These are phyloP conservation scores for Trissolcus basalis DNA, from an alignment of 1,140 invertebrate genomes.

Conservation along the genomic window DNA sequence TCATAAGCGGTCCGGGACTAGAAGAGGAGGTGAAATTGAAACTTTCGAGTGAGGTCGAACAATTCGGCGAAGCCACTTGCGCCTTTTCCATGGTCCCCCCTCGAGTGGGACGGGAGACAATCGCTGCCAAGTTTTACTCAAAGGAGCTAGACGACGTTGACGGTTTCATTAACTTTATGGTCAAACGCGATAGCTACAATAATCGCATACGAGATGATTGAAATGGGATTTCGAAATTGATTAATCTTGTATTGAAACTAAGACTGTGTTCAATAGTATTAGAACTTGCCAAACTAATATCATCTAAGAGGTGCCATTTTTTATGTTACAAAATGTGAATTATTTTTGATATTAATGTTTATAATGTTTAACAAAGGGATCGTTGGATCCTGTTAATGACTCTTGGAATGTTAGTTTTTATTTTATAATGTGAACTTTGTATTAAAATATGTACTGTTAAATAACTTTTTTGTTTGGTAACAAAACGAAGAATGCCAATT, in stretches of 20 bases:
- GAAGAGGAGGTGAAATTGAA: conserved; percentile 82
- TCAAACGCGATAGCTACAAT: conserved; percentile 64
- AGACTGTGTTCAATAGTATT: neutral
- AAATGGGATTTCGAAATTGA: neutral
- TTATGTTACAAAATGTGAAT: no score
- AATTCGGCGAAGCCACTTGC: conserved; percentile 80
- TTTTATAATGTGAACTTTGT: no score
- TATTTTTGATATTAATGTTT: no score
- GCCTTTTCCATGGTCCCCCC: conserved; percentile 83
- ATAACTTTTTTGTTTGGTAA: no score
- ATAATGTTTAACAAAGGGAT: no score
- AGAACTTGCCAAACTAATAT: no score
- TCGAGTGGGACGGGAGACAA: conserved; percentile 82
- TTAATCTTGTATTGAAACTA: neutral
- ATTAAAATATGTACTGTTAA: no score
- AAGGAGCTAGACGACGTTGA: conserved; percentile 88
- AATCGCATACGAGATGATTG: conserved; percentile 8
- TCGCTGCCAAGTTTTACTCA: conserved; percentile 86
- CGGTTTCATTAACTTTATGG: conserved; percentile 82
- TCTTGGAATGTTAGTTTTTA: no score
- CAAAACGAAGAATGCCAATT: no score
- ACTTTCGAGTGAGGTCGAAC: conserved; percentile 79
- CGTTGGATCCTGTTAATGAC: no score
- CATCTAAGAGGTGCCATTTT: no score
- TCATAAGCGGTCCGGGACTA: conserved; percentile 86